Evolutionary conservation across 2,113 vertebrate genomes (phyloP).

Genomic region (Leptodactylus fuscus): DNA sequence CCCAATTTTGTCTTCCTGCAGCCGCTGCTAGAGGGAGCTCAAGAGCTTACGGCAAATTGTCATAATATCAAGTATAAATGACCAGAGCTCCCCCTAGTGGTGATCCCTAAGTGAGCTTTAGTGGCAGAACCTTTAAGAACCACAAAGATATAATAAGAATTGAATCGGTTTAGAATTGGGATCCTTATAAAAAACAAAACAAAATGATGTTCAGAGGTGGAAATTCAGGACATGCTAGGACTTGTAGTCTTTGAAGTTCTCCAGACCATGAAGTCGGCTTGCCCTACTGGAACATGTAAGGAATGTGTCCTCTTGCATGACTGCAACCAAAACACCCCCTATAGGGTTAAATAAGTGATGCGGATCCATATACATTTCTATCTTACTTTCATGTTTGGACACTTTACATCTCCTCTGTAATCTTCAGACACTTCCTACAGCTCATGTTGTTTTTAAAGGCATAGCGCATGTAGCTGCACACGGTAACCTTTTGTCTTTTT

Average conservation of each 20-base stretch:
- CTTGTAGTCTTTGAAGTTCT: neutral
- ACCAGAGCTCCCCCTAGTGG: neutral
- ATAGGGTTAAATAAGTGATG: neutral
- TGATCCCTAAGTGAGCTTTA: too few species aligned
- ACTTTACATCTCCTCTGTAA: neutral
- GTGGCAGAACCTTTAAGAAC: too few species aligned
- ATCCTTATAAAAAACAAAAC: too few species aligned
- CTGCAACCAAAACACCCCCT: neutral
- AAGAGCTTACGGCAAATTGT: neutral
- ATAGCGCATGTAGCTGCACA: too few species aligned
- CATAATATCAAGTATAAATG: neutral
- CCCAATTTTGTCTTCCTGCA: neutral
- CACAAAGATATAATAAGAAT: too few species aligned
- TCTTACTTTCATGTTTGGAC: neutral
- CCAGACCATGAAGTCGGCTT: neutral
- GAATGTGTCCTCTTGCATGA: constrained; percentile 2
- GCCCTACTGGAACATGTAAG: neutral
- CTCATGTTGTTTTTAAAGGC: too few species aligned
- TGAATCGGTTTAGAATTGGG: too few species aligned
- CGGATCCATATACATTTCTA: neutral
- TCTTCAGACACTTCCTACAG: neutral
- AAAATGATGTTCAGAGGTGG: too few species aligned
- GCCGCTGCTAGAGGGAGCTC: neutral
- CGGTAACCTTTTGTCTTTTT: too few species aligned
- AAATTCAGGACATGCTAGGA: neutral